Evolutionary conservation across 2,888 invertebrate species (phyloP).

Genomic region (Arge pagana): DNA sequence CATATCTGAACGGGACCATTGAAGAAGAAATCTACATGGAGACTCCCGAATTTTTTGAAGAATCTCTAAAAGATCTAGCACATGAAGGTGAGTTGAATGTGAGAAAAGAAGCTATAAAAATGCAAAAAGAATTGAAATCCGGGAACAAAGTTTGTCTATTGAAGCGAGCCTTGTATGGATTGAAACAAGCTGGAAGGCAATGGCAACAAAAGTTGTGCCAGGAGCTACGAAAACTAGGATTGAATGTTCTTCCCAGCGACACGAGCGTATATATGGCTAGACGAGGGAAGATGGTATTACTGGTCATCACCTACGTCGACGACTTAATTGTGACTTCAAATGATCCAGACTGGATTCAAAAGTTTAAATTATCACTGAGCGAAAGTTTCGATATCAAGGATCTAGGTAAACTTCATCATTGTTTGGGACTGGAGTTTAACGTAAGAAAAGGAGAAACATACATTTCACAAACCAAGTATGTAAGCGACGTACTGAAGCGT

Average conservation of each 20-base stretch:
- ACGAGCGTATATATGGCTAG: slow-evolving; percentile 16
- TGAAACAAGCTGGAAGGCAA: slow-evolving; percentile 16
- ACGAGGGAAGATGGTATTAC: slow-evolving; percentile 1
- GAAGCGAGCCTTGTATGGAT: slow-evolving; percentile 10
- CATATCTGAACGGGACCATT: slow-evolving; percentile 27
- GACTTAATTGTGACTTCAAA: slow-evolving; percentile 5
- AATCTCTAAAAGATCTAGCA: slow-evolving; percentile 7
- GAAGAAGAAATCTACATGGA: slow-evolving; percentile 16
- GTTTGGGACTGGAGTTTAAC: slow-evolving; percentile 24
- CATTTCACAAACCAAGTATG: background rate
- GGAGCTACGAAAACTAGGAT: slow-evolving; percentile 7
- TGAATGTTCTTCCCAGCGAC: slow-evolving; percentile 11
- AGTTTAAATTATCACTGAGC: slow-evolving; percentile 10
- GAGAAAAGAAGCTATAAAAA: slow-evolving; percentile 8
- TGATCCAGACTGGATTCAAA: slow-evolving; percentile 5
- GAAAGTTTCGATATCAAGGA: slow-evolving; percentile 25
- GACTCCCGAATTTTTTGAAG: background rate
- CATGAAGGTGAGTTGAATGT: background rate
- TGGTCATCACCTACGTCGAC: slow-evolving; percentile 13
- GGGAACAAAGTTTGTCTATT: slow-evolving; percentile 7
- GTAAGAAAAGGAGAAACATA: slow-evolving; percentile 1
- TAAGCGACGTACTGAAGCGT: background rate
- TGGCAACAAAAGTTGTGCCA: slow-evolving; percentile 7
- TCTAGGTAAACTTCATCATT: slow-evolving; percentile 10
- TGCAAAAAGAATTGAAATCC: background rate